Evolutionary conservation across 2,797 vertebrate species (phyloP), one percentile per base, ranked within the genome.

Genomic region (Apodemus agrarius): DNA sequence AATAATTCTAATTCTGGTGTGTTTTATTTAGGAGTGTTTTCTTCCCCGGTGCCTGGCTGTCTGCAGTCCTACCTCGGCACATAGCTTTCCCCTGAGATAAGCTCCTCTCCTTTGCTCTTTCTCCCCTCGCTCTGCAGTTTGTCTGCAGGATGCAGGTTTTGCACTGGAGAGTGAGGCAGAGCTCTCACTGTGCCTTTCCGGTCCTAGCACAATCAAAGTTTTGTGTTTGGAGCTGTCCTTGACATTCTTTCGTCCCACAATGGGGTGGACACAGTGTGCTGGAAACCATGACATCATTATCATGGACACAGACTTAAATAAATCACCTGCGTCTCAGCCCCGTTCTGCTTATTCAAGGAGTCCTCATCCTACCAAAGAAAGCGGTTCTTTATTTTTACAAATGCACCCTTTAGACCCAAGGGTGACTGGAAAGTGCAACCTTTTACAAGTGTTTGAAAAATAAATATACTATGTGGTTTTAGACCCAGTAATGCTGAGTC

Each of bases 21-120:
- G 98, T 98, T 98, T 99, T 99, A 98, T 98, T 99, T 98, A 98
- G 98, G 97, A 98, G 98, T 98, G 98, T 99, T 99, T 99, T 99
- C 98, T 99, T 99, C 98, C 98, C 97, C 98, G 99, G 99, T 99
- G 99, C 99, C 99, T 99, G 98, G 96, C 99, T 99, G 99, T 99
- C 99, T 99, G 98, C 99, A 98, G 97, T 98, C 98, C 99, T 99
- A 99, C 99, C 99, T 99, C 99, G 99, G 99, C 99, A 99, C 99
- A 99, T 99, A 99, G 99, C 99, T 99, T 98, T 98, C 98, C 98
- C 98, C 99, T 99, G 99, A 99, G 99, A 99, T 99, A 99, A 99
- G 99, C 98, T 98, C 95, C 98, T 98, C 98, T 99, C 98, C 98
- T 98, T 98, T 98, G 98, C 98, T 98, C 97, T 98, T 98, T 98